phyloP scores from a whole-genome alignment of 2,113 vertebrate genomes.

The Pantherophis guttatus region DNA sequence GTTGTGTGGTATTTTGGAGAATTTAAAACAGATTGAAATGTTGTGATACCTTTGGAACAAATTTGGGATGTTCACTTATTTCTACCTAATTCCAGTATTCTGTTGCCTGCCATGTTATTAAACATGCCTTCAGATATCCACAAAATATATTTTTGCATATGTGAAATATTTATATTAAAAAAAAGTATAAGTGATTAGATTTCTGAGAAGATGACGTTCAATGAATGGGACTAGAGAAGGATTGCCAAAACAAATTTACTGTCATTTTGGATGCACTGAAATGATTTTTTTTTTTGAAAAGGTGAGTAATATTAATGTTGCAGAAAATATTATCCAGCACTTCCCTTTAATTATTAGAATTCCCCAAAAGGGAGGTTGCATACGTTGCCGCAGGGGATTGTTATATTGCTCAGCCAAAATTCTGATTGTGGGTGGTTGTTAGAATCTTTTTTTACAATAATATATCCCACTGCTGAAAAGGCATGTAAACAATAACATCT shows the following conservation, averaged over 20 bases:
- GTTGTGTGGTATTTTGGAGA: neutral
- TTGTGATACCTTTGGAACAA: neutral
- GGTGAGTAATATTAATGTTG: conserved; percentile 39
- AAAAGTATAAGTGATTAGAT: conserved; percentile 34
- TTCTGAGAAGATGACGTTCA: conserved; percentile 25
- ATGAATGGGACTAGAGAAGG: neutral
- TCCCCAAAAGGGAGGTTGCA: neutral
- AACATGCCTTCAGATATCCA: conserved; percentile 25
- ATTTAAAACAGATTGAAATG: neutral
- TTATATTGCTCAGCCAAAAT: neutral
- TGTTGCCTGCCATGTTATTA: conserved; percentile 18
- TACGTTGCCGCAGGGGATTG: neutral
- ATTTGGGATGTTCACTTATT: neutral
- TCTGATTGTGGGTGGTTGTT: neutral
- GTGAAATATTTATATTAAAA: neutral
- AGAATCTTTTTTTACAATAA: neutral
- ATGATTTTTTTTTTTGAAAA: conserved; percentile 29
- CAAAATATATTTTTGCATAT: conserved; percentile 41
- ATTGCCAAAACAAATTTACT: conserved; percentile 43
- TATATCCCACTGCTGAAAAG: neutral
- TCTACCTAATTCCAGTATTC: conserved; percentile 32
- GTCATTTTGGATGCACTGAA: conserved; percentile 55
- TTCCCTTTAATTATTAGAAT: conserved; percentile 8
- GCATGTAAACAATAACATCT: neutral
- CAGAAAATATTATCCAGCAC: conserved; percentile 38